Percentiles rank a stretch among this genome's conserved stretches.
Conservation (phyloP, 2,113 vertebrate species). For the Oreotrochilus melanogaster region DNA sequence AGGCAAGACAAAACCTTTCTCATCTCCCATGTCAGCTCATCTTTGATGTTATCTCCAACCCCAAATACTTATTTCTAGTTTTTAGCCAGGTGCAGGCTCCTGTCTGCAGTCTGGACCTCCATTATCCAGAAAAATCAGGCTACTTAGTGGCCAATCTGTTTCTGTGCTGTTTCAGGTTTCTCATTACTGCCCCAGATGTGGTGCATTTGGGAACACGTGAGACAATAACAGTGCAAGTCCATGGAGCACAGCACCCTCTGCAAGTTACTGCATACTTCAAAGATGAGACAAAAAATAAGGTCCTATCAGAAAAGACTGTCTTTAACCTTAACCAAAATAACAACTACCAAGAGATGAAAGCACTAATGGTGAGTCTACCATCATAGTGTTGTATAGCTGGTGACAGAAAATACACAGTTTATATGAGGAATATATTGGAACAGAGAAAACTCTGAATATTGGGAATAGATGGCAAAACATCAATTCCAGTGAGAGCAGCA, state of each 20-base stretch:
- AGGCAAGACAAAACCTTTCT: not conserved
- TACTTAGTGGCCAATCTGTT: not conserved
- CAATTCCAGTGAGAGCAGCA: not conserved
- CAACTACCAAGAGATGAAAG: constrained; percentile 68
- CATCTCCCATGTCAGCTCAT: not conserved
- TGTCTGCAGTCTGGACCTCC: not conserved
- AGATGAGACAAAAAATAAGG: not conserved
- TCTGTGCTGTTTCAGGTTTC: constrained; percentile 56
- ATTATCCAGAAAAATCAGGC: not conserved
- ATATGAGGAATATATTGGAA: not conserved
- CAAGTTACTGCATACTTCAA: constrained; percentile 53
- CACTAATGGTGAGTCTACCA: constrained; percentile 60
- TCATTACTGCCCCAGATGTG: constrained; percentile 77
- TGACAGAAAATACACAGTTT: not conserved
- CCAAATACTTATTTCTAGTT: not conserved
- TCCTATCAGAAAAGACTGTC: constrained; percentile 2
- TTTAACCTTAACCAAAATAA: constrained; percentile 66
- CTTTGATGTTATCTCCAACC: not conserved
- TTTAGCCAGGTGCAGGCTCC: not conserved
- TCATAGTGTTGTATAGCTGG: not conserved
- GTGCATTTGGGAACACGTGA: constrained; percentile 67
- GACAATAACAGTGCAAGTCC: constrained; percentile 74
- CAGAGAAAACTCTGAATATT: not conserved
- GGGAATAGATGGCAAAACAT: not conserved
- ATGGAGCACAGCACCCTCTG: constrained; percentile 22